Percentiles rank a stretch among this genome's conserved stretches.
phyloP scores from a whole-genome alignment of 2,113 vertebrate genomes.

The Danionella cerebrum region DNA sequence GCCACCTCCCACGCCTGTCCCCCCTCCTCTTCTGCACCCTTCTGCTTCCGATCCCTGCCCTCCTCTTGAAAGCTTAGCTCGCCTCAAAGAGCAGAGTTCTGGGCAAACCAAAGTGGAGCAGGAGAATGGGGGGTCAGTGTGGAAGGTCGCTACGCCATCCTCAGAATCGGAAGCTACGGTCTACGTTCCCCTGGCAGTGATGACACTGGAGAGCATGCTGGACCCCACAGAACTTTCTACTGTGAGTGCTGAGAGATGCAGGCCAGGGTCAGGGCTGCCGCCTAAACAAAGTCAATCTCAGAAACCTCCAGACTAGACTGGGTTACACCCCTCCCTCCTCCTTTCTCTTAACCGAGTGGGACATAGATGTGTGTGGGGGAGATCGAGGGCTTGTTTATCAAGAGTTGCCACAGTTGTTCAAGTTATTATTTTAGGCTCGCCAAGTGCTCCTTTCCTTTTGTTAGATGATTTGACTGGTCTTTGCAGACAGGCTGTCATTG shows the following conservation, averaged over 20 bases:
- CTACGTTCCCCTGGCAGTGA: slow-evolving; percentile 58
- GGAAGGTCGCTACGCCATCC: slow-evolving; percentile 55
- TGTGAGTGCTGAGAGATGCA: slow-evolving; percentile 90
- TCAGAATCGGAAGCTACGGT: slow-evolving; percentile 40
- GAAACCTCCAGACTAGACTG: slow-evolving; percentile 52
- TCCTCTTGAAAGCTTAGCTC: slow-evolving; percentile 40
- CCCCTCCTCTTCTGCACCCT: slow-evolving; percentile 41
- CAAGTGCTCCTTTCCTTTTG: neutral
- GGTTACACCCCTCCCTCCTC: slow-evolving; percentile 36
- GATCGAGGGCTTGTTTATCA: neutral
- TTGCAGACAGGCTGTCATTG: neutral
- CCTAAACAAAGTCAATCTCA: slow-evolving; percentile 67
- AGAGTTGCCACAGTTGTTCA: neutral
- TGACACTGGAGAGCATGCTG: slow-evolving; percentile 78
- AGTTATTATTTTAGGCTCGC: slow-evolving; percentile 11
- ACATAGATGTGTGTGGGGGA: slow-evolving; percentile 25
- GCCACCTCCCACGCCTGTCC: slow-evolving; percentile 48
- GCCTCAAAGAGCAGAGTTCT: slow-evolving; percentile 47
- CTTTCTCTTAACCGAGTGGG: neutral
- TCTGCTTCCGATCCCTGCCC: slow-evolving; percentile 37
- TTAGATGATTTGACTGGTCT: neutral
- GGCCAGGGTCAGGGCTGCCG: slow-evolving; percentile 47
- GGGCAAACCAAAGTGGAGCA: slow-evolving; percentile 51
- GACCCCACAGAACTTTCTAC: slow-evolving; percentile 96
- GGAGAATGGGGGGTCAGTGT: slow-evolving; percentile 51